Evolutionary conservation across 2,888 invertebrate genomes (phyloP), one percentile per base, ranked within the genome.

Genomic region (Harpalus rufipes): DNA sequence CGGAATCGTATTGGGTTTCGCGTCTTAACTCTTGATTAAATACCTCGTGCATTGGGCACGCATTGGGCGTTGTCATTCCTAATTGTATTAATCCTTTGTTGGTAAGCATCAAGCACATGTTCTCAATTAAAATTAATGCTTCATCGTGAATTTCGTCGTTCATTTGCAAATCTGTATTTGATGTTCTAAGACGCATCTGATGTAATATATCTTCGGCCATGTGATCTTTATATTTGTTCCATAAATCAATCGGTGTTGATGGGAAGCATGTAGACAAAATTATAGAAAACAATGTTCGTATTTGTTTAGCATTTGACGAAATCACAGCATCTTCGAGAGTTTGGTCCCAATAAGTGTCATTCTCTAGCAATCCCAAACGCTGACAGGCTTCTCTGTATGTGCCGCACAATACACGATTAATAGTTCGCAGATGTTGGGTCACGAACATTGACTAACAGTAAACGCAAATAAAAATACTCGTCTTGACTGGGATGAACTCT

Each of bases 401-500:
- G n/a, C n/a, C n/a, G n/a, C n/a, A n/a, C n/a, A n/a, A 7, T 56
- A 68, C 44, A 86, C 89, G 90, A 88, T 91, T 86, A 65, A 91
- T 89, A 85, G 89, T 90, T 88, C 89, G 86, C 68, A 90, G 85
- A 61, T 63, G 1, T 72, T 87, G n/a, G n/a, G n/a, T n/a, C n/a
- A 79, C 87, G 88, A 10, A 90, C 88, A 85, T 88, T 87, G 7
- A 87, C 85, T 80, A 90, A 85, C 76, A 90, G 76, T 85, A 90
- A 85, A 7, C 89, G 87, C 84, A 90, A 87, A 87, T 88, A 89
- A 86, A 87, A 89, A 80, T 89, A 89, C 86, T 89, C 88, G 58
- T 61, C 51, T 41, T 89, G 86, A 14, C 84, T 89, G 56, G 88
- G 88, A 88, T 88, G 87, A 32, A 89, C 89, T 61, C 88, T 87